Conservation (phyloP, 2,888 invertebrate genomes). For the Epinotia bilunana region DNA sequence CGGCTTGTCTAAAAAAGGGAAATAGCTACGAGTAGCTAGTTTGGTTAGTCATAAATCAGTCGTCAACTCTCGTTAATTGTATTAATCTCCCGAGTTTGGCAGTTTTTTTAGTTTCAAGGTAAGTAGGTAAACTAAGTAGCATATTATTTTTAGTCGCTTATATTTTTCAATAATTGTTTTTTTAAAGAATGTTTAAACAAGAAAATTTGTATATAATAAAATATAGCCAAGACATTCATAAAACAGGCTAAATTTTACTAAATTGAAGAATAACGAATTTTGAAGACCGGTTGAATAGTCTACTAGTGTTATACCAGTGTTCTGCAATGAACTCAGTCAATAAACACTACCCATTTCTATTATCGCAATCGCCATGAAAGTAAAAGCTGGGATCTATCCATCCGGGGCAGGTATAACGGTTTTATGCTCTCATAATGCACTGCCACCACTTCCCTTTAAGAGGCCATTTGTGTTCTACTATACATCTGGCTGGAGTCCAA, state of each 20-base stretch:
- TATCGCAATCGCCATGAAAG: slow-evolving; percentile 30
- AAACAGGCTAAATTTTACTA: too few relatives aligned
- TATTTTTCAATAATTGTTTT: too few relatives aligned
- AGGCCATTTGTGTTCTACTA: slow-evolving; percentile 39
- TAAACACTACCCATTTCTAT: slow-evolving; percentile 25
- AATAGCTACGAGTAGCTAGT: background rate
- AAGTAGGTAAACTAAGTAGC: too few relatives aligned
- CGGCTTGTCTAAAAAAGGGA: background rate
- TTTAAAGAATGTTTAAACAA: too few relatives aligned
- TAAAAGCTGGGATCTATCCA: slow-evolving; percentile 42
- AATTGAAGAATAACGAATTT: too few relatives aligned
- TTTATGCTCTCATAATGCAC: slow-evolving; percentile 43
- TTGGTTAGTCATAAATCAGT: background rate
- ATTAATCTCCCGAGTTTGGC: too few relatives aligned
- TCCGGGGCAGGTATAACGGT: slow-evolving; percentile 31
- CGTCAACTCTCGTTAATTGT: background rate
- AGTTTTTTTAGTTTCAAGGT: too few relatives aligned
- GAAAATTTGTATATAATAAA: too few relatives aligned
- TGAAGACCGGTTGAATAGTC: too few relatives aligned
- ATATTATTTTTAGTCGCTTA: too few relatives aligned
- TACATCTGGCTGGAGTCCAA: slow-evolving; percentile 16
- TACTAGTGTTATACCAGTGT: background rate
- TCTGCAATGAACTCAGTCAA: background rate
- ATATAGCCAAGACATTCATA: too few relatives aligned
- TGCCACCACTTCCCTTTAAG: slow-evolving; percentile 42